A percentile compares a stretch with the other conserved stretches of the same genome.
These are phyloP conservation scores for Clupea harengus DNA, from an alignment of 2,113 vertebrate genomes.

Conservation along the genomic window DNA sequence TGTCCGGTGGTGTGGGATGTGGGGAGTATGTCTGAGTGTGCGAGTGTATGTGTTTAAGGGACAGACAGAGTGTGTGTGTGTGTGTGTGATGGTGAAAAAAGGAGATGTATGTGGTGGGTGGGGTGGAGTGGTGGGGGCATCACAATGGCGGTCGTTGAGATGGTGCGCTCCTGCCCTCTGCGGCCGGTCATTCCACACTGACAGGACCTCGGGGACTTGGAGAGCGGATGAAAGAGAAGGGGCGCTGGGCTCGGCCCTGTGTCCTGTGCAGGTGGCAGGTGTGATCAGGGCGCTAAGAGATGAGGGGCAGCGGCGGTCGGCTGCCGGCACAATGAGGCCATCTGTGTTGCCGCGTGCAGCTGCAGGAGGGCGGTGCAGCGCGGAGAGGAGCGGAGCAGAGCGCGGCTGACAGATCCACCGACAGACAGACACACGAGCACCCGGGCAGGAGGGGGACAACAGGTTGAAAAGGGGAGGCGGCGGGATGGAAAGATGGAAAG, in stretches of 20 bases:
- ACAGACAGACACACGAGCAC: not conserved
- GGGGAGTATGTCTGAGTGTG: not conserved
- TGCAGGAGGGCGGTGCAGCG: constrained; percentile 54
- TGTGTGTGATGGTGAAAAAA: not conserved
- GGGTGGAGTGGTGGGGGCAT: not conserved
- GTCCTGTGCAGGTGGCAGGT: constrained; percentile 75
- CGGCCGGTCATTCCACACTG: constrained; percentile 66
- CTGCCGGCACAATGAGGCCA: constrained; percentile 63
- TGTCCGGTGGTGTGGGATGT: not conserved
- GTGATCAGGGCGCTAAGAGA: constrained; percentile 66
- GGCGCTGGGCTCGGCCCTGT: constrained; percentile 39
- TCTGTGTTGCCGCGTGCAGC: constrained; percentile 67
- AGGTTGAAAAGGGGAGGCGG: constrained; percentile 12
- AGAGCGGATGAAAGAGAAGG: constrained; percentile 65
- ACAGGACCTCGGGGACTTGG: constrained; percentile 57
- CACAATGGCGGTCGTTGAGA: constrained; percentile 47
- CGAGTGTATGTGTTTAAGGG: not conserved
- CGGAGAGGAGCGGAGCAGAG: not conserved
- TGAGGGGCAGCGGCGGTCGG: constrained; percentile 50
- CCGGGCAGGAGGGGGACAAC: not conserved
- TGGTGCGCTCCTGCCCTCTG: constrained; percentile 35
- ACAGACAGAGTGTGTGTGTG: not conserved
- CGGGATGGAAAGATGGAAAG: constrained; percentile 55
- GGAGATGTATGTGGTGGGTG: not conserved
- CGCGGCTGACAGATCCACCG: not conserved